Conservation (phyloP, 37 sponge, comb jelly and placozoan genomes). For the Halisarca cf. caerulea region DNA sequence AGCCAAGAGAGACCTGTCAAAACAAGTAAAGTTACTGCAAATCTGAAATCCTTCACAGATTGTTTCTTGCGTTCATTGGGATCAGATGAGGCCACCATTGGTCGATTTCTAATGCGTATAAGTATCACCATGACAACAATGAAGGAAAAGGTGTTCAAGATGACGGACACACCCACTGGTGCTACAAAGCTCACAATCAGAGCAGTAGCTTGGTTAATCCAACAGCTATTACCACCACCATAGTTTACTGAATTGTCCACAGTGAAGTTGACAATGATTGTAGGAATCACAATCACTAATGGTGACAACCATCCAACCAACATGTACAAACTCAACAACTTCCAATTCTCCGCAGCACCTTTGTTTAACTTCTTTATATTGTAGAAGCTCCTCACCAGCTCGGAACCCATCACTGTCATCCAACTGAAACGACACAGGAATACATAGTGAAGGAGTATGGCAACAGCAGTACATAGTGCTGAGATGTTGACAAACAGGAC, state of each 20-base stretch:
- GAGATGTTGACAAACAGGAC: not conserved
- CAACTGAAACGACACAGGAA: constrained; percentile 53
- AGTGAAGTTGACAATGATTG: constrained; percentile 45
- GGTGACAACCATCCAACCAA: constrained; percentile 52
- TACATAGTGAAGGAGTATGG: constrained; percentile 44
- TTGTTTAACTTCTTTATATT: not conserved
- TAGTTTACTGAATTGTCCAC: constrained; percentile 30
- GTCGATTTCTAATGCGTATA: not conserved
- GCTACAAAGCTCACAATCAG: constrained; percentile 40
- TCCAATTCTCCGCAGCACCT: not conserved
- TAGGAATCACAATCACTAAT: not conserved
- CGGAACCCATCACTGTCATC: constrained; percentile 43
- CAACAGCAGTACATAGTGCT: constrained; percentile 21
- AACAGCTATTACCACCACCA: constrained; percentile 39
- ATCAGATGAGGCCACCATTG: not conserved
- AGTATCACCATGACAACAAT: not conserved
- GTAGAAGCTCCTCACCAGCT: constrained; percentile 5
- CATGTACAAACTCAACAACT: constrained; percentile 3
- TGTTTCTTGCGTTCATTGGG: not conserved
- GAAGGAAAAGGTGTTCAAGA: constrained; percentile 28
- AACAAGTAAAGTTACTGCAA: constrained; percentile 9
- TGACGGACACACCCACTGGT: constrained; percentile 20
- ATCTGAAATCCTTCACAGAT: constrained; percentile 1
- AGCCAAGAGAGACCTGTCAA: constrained; percentile 54
- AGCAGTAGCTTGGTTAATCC: constrained; percentile 52